These are phyloP conservation scores for Eupithecia subumbrata DNA, from an alignment of 2,888 invertebrate species.

Conservation along the genomic window DNA sequence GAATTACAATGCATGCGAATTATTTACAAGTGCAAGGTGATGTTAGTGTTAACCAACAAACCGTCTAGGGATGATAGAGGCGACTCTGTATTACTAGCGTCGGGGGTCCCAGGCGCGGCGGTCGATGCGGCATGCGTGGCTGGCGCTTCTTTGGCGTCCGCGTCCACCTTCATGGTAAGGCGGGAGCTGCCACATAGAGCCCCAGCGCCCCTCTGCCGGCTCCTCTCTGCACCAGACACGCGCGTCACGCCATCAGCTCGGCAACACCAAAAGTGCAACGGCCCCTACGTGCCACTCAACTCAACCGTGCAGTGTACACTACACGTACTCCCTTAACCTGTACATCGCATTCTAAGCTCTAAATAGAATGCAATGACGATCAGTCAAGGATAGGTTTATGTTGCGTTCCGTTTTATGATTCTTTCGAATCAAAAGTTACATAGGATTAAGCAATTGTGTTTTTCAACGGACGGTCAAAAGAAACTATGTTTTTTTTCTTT, in stretches of 20 bases:
- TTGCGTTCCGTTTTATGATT: not conserved
- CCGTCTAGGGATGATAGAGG: slow-evolving; percentile 78
- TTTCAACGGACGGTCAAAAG: not conserved
- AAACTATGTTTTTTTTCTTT: not conserved
- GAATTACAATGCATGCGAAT: slow-evolving; percentile 51
- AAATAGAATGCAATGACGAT: slow-evolving; percentile 24
- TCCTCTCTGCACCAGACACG: slow-evolving; percentile 73
- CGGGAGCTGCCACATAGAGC: slow-evolving; percentile 62
- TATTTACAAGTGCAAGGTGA: slow-evolving; percentile 51
- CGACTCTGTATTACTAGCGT: slow-evolving; percentile 76
- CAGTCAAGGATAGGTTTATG: slow-evolving; percentile 1
- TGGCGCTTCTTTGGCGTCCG: slow-evolving; percentile 68
- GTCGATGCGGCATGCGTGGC: slow-evolving; percentile 62
- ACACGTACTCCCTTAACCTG: slow-evolving; percentile 29
- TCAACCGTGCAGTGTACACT: slow-evolving; percentile 25
- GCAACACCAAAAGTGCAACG: slow-evolving; percentile 50
- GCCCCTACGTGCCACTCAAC: slow-evolving; percentile 35
- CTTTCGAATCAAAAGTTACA: not conserved
- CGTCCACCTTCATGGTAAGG: slow-evolving; percentile 69
- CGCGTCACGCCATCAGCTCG: slow-evolving; percentile 63
- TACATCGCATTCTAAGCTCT: slow-evolving; percentile 30
- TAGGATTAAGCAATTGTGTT: not conserved
- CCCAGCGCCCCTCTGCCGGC: slow-evolving; percentile 57
- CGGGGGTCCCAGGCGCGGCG: slow-evolving; percentile 60
- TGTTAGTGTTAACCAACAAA: slow-evolving; percentile 67